These are phyloP conservation scores for Hylia prasina DNA, from an alignment of 2,113 vertebrate genomes.

Conservation along the genomic window DNA sequence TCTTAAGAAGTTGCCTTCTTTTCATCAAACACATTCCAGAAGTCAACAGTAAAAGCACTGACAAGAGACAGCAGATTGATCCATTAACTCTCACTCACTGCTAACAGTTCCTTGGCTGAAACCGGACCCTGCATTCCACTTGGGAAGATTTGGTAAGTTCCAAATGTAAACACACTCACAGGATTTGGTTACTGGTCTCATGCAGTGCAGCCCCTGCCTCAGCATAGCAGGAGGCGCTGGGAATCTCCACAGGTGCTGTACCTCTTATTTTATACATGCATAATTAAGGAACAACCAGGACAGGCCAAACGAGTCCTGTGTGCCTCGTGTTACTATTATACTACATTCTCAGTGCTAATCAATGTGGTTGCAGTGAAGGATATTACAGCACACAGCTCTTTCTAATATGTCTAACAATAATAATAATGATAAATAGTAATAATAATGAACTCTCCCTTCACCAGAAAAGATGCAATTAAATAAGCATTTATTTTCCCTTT, in stretches of 20 bases:
- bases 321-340: background rate
- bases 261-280: background rate
- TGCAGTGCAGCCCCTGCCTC: background rate
- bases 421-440: background rate
- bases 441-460: background rate
- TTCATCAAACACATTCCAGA: slow-evolving; percentile 95
- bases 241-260: slow-evolving; percentile 42
- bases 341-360: slow-evolving; percentile 1
- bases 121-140: slow-evolving; percentile 81
- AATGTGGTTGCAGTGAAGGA: slow-evolving; percentile 22
- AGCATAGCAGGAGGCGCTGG: slow-evolving; percentile 19
- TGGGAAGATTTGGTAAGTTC: slow-evolving; percentile 78
- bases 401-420: slow-evolving; percentile 16
- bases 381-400: background rate
- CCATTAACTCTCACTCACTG: slow-evolving; percentile 90
- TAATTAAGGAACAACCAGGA: slow-evolving; percentile 44
- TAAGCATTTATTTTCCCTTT: background rate
- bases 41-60: slow-evolving; percentile 86
- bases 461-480: slow-evolving; percentile 22
- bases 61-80: slow-evolving; percentile 88
- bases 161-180: slow-evolving; percentile 69
- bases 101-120: slow-evolving; percentile 92
- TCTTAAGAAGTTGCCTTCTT: slow-evolving; percentile 81
- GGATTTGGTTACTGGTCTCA: slow-evolving; percentile 53
- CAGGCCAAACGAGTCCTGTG: slow-evolving; percentile 13